Evolutionary conservation across 2,113 vertebrate species (phyloP).

Genomic region (Kobus ellipsiprymnus): DNA sequence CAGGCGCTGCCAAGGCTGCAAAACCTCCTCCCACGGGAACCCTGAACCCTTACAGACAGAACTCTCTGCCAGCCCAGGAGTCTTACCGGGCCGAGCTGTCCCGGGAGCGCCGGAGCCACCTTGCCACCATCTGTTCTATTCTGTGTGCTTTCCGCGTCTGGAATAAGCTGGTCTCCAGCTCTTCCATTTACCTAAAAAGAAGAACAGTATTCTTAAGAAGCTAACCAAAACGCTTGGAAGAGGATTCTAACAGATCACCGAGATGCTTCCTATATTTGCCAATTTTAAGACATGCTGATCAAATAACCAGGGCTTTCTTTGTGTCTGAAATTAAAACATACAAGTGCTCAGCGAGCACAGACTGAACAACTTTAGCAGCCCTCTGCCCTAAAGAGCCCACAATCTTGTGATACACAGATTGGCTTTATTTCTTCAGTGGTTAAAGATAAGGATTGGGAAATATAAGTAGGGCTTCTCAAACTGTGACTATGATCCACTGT

Average conservation of each 20-base stretch:
- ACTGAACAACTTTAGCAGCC: not conserved
- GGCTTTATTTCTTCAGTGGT: not conserved
- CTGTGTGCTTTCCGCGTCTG: conserved; percentile 88
- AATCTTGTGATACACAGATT: not conserved
- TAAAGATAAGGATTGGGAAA: not conserved
- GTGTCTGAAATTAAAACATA: not conserved
- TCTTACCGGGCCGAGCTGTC: conserved; percentile 89
- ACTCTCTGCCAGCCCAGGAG: not conserved
- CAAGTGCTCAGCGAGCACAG: not conserved
- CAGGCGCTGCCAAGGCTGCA: not conserved
- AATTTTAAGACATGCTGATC: not conserved
- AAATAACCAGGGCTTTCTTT: not conserved
- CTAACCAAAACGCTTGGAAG: not conserved
- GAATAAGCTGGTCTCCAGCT: conserved; percentile 90
- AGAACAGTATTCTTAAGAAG: conserved; percentile 39
- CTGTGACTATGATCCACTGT: not conserved
- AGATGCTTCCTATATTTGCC: not conserved
- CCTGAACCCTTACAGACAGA: not conserved
- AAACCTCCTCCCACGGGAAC: not conserved
- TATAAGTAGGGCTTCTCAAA: not conserved
- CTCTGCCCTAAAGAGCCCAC: not conserved
- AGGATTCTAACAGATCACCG: not conserved
- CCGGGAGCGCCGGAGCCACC: conserved; percentile 93
- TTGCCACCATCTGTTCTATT: conserved; percentile 97
- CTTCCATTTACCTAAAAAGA: conserved; percentile 95